phyloP scores from a whole-genome alignment of 2,113 vertebrate species.

The Dicrurus megarhynchus region DNA sequence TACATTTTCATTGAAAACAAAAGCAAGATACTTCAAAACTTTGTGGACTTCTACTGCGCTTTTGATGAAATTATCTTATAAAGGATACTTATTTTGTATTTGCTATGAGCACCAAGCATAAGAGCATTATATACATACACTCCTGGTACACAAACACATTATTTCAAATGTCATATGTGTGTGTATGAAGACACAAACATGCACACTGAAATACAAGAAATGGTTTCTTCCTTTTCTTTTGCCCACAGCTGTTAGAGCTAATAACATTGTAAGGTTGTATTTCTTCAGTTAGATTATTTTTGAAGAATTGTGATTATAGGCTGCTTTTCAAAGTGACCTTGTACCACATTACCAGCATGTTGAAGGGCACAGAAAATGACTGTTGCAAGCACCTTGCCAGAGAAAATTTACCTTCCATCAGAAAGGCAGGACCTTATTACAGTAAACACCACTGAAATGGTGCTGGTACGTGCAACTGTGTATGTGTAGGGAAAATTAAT shows the following conservation, averaged over 20 bases:
- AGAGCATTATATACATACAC: background rate
- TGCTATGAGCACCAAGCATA: background rate
- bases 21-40: background rate
- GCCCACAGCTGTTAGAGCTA: background rate
- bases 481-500: background rate
- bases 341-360: background rate
- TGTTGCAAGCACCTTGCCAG: background rate
- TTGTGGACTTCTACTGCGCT: background rate
- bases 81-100: background rate
- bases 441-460: background rate
- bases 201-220: background rate
- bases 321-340: background rate
- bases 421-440: background rate
- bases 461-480: rapidly evolving
- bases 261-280: background rate
- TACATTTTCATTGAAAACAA: background rate
- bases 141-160: background rate
- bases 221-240: background rate
- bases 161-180: background rate
- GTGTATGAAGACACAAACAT: background rate
- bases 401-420: background rate
- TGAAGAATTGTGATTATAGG: background rate
- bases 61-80: background rate
- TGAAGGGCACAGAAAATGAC: background rate
- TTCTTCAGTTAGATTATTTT: background rate